Evolutionary conservation across 2,888 invertebrate species (phyloP), one percentile per base, ranked within the genome.

Genomic region (Tillus elongatus): DNA sequence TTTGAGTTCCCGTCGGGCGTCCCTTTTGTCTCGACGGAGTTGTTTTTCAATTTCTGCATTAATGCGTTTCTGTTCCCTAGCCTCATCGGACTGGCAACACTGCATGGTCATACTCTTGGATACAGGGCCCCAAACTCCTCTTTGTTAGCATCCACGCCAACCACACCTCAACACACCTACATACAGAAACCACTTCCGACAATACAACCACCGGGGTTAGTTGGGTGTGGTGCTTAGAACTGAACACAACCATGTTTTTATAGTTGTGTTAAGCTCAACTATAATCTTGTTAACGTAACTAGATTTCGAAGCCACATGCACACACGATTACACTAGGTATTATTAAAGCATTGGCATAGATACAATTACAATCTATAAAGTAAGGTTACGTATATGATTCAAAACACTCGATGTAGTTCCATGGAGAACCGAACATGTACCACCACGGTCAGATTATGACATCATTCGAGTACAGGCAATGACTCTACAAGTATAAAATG

Each of bases 11-110:
- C 90, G 75, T 63, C 92, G 75, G 63, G 98, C 97, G 88, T 99
- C 98, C 67, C 96, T 79, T 76, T 99, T 99, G 77, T 98, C 98
- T 73, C 95, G 87, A 67, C 95, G 84, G 67, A 99, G 81, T 77
- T 98, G 97, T 72, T 93, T 84, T 75, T 99, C 98, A 71, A 99
- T 99, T 79, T 99, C 98, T 75, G 97, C 95, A 75, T 99, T 99
- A 75, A 99, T 99, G 72, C 98, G 82, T 79, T 96, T 97, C 78
- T 99, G 98, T 81, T 99, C 98, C 77, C 96, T 95, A 73, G 96
- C 96, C 81, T 99, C 98, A 77, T 98, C 98, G 72, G 95, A 95
- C 76, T 97, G 84, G 81, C 97, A 99, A 83, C 98, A 99, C 87
- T 97, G 95, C 98, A 98, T 97, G 79, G 69, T 65, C 62, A 61